phyloP scores from a whole-genome alignment of 2,888 invertebrate species.

The Cephus rjabovi region DNA sequence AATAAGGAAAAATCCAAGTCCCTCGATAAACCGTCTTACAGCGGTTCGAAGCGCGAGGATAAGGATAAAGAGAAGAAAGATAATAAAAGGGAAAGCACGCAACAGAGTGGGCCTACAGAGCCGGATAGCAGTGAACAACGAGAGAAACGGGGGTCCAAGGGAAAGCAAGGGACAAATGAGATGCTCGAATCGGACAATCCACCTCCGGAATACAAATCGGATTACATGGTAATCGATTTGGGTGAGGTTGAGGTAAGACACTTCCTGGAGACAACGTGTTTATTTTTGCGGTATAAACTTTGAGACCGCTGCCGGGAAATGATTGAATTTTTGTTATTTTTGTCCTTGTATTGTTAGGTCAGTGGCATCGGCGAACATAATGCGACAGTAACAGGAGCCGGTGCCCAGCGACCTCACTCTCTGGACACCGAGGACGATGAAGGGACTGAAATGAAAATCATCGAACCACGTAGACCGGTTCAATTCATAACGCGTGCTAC shows the following conservation, averaged over 20 bases:
- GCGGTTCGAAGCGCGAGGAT: conserved; percentile 53
- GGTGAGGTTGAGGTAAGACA: conserved; percentile 60
- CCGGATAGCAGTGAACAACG: conserved; percentile 38
- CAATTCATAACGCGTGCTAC: conserved; percentile 59
- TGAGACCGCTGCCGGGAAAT: neutral
- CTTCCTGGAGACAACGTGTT: neutral
- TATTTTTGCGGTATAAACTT: neutral
- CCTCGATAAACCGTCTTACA: conserved; percentile 57
- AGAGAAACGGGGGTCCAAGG: conserved; percentile 47
- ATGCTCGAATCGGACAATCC: conserved; percentile 63
- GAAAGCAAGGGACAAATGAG: conserved; percentile 61
- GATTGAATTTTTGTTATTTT: neutral
- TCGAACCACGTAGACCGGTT: conserved; percentile 57
- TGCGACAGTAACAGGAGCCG: conserved; percentile 50
- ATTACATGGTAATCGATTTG: conserved; percentile 68
- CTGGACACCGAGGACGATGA: conserved; percentile 60
- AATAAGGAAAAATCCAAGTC: conserved; percentile 63
- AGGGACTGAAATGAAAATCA: conserved; percentile 64
- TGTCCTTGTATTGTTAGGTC: conserved; percentile 35
- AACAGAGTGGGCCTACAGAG: conserved; percentile 27
- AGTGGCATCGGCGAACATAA: conserved; percentile 49
- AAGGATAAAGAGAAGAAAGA: conserved; percentile 59
- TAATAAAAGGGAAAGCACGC: conserved; percentile 38
- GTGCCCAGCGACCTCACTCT: conserved; percentile 51
- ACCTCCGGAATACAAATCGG: conserved; percentile 62